A percentile compares a stretch with the other conserved stretches of the same genome.
These are phyloP conservation scores for Drosophila meridionalis DNA, from an alignment of 2,888 invertebrate genomes.

Conservation along the genomic window DNA sequence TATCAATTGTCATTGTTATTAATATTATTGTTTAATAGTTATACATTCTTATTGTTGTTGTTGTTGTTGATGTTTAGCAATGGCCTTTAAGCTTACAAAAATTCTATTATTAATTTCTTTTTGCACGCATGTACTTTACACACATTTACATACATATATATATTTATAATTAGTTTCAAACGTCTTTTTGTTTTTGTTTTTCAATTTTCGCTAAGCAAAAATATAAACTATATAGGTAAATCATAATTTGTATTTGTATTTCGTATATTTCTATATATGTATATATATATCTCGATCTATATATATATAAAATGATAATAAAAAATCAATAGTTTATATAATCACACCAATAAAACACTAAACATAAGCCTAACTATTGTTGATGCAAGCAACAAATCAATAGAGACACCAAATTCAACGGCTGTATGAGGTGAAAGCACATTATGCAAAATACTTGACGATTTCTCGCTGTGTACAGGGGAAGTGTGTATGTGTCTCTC, in stretches of 20 bases:
- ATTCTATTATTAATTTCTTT: slow-evolving; percentile 25
- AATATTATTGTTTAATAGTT: slow-evolving; percentile 27
- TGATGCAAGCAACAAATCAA: slow-evolving; percentile 50
- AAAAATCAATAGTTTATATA: slow-evolving; percentile 53
- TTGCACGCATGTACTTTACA: slow-evolving; percentile 21
- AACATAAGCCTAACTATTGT: slow-evolving; percentile 64
- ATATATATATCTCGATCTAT: slow-evolving; percentile 36
- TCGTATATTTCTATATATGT: slow-evolving; percentile 55
- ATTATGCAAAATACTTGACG: slow-evolving; percentile 48
- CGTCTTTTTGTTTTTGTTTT: slow-evolving; percentile 24
- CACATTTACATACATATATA: neutral
- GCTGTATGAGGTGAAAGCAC: slow-evolving; percentile 34
- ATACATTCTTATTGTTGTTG: slow-evolving; percentile 17
- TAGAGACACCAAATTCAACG: slow-evolving; percentile 60
- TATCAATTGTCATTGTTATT: slow-evolving; percentile 30
- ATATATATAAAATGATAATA: slow-evolving; percentile 65
- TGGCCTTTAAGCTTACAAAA: slow-evolving; percentile 45
- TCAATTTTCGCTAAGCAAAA: slow-evolving; percentile 75
- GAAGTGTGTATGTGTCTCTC: slow-evolving; percentile 14
- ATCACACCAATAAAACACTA: slow-evolving; percentile 78
- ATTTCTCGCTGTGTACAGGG: slow-evolving; percentile 42
- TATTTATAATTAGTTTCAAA: slow-evolving; percentile 30
- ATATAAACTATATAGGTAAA: slow-evolving; percentile 46
- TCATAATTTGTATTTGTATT: slow-evolving; percentile 42
- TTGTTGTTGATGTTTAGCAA: slow-evolving; percentile 42